Evolutionary conservation across 2,888 invertebrate genomes (phyloP), one percentile per base, ranked within the genome.

Genomic region (Phalangium opilio): DNA sequence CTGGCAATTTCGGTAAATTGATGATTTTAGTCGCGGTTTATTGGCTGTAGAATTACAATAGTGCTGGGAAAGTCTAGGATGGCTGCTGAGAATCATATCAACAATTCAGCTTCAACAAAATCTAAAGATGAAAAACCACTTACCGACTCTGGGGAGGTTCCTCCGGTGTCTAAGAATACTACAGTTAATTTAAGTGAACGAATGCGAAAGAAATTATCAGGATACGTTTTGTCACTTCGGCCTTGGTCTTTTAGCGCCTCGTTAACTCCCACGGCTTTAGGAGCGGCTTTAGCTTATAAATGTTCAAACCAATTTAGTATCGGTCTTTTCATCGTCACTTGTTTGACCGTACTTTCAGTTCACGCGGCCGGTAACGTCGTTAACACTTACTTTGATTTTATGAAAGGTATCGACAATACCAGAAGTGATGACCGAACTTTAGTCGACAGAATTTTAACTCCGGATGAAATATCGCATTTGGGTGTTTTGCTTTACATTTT

Each of bases 311-410:
- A 79, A 52, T 87, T 90, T 66, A 84, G 80, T 63, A 77, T 81
- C 70, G 68, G 81, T 50, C 78, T 82, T 0, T 75, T 90, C 55
- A 61, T 90, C 40, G 72, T 87, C 12, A 89, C 90, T 2, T 71
- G 85, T 43, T 77, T 85, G 58, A 90, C 89, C 3, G 81, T 89
- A 18, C 74, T 90, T 50, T 84, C 83, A 1, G 93, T 93, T 3
- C 93, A 95, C 64, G 89, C 90, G 51, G 93, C 93, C 51, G 93
- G 91, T 45, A 95, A 95, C 68, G 80, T 93, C 36, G 91, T 95
- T 19, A 93, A 93, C 67, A 93, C 93, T 0, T 93, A 91, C 66
- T 93, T 83, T 65, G 93, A 95, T 67, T 95, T 83, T 64, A 78
- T 85, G 32, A 86, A 86, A 49, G 93, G 85, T 41, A 89, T 93